A percentile compares a stretch with the other conserved stretches of the same genome.
These are phyloP conservation scores for Latrodectus elegans DNA, from an alignment of 2,888 invertebrate genomes.

Conservation along the genomic window DNA sequence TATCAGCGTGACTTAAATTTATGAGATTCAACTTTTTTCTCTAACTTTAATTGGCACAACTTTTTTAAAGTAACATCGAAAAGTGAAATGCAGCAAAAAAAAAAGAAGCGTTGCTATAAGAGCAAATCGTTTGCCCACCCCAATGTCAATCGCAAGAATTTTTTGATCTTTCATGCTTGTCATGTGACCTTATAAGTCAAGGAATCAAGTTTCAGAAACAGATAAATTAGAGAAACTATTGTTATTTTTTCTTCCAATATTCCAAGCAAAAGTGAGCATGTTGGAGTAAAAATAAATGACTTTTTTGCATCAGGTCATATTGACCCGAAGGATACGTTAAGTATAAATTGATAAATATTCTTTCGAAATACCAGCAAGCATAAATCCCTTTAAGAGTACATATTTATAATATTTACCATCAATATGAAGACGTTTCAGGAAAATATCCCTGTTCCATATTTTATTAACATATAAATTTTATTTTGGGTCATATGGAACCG, in stretches of 20 bases:
- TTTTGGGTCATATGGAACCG: slow-evolving; percentile 15
- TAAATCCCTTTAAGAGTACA: neutral
- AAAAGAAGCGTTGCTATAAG: neutral
- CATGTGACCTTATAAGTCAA: slow-evolving; percentile 8
- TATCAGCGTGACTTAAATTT: too few relatives aligned
- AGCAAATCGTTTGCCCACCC: neutral
- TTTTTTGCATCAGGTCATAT: neutral
- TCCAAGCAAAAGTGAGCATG: slow-evolving; percentile 1
- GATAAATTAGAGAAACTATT: slow-evolving; percentile 7
- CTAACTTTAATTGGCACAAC: too few relatives aligned
- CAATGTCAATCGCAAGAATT: neutral
- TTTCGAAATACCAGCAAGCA: slow-evolving; percentile 19
- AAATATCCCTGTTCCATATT: too few relatives aligned
- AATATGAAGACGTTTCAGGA: too few relatives aligned
- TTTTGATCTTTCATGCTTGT: neutral
- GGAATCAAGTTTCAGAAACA: neutral
- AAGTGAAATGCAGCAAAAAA: neutral
- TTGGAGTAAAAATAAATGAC: neutral
- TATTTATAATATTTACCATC: too few relatives aligned
- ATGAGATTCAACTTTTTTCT: too few relatives aligned
- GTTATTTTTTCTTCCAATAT: neutral
- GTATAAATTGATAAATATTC: neutral
- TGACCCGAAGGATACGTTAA: neutral
- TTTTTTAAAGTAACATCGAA: too few relatives aligned
- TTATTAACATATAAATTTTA: too few relatives aligned